Percentiles rank a stretch among this genome's conserved stretches.
These are phyloP conservation scores for Rhinogobio ventralis DNA, from an alignment of 2,797 vertebrate species.

Conservation along the genomic window DNA sequence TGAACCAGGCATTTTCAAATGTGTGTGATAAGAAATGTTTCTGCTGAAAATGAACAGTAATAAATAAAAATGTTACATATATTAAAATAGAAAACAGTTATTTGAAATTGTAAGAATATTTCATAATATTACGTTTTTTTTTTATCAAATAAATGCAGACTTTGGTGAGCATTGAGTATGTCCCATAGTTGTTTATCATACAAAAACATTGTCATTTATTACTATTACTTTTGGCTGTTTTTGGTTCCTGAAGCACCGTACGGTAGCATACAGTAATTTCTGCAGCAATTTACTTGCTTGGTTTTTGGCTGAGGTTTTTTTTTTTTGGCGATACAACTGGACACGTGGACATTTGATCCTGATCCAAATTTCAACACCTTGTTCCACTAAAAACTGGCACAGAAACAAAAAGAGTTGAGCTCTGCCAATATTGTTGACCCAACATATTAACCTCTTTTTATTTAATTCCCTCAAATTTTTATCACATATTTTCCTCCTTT, in stretches of 20 bases:
- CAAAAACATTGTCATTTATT: neutral
- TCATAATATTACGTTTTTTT: neutral
- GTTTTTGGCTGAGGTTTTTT: neutral
- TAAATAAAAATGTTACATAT: no score
- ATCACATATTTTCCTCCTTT: neutral
- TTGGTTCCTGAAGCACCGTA: neutral
- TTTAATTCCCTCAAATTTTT: neutral
- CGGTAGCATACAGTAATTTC: neutral
- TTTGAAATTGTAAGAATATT: neutral
- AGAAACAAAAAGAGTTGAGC: neutral
- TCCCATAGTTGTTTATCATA: neutral
- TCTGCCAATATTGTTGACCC: neutral
- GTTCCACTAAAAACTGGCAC: constrained; percentile 10
- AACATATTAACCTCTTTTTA: neutral
- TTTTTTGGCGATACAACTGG: neutral
- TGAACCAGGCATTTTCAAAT: neutral
- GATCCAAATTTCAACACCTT: neutral
- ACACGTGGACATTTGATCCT: neutral
- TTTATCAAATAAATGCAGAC: neutral
- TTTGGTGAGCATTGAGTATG: no score
- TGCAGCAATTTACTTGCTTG: neutral
- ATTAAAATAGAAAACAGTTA: neutral
- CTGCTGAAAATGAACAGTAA: neutral
- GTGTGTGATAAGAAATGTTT: neutral
- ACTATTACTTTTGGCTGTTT: neutral